Evolutionary conservation across 2,113 vertebrate genomes (phyloP), one percentile per base, ranked within the genome.

Genomic region (Phainopepla nitens): DNA sequence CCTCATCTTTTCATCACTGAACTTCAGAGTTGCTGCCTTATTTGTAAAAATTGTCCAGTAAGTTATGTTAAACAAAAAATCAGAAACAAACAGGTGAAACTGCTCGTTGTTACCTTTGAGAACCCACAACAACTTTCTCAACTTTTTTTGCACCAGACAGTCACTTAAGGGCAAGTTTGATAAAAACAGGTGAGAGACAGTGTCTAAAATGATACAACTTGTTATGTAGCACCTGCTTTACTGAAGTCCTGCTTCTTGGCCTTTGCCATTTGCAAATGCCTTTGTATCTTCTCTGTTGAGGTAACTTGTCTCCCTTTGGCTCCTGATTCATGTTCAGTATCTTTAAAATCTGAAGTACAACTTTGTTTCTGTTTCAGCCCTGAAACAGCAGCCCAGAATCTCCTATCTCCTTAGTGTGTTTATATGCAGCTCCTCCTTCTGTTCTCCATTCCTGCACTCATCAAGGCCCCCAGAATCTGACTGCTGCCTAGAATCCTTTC

Each of bases 211-310:
- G 1, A 61, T 41, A 90, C 77, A 54, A 15, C n/a, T 77, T 93
- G 47, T 90, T 93, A 91, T 80, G 35, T 36, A 87, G 25, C 45
- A 81, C 56, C 45, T 91, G 45, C 70, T 95, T 96, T 84, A 77
- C 64, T 23, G 13, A 78, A 89, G 68, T 60, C 12, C 85, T 71
- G 33, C 51, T 97, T 77, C 73, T 70, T 90, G 57, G 73, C 81
- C 45, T 97, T 93, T 72, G 75, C 71, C 82, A 54, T 95, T 95
- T 96, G 69, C 78, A 94, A 93, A 81, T 87, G 28, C 60, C 39
- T 92, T 50, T 94, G 15, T 89, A 61, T 72, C 36, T 71, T 96
- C 61, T 94, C 56, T 76, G 13, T 22, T 7, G 28, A 81, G 41
- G 72, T 17, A 91, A 79, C 28, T 85, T 10, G 17, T 93, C 35